A percentile compares a stretch with the other conserved stretches of the same genome.
Evolutionary conservation across 2,888 invertebrate species (phyloP).

Genomic region (Heteromyza rotundicornis): DNA sequence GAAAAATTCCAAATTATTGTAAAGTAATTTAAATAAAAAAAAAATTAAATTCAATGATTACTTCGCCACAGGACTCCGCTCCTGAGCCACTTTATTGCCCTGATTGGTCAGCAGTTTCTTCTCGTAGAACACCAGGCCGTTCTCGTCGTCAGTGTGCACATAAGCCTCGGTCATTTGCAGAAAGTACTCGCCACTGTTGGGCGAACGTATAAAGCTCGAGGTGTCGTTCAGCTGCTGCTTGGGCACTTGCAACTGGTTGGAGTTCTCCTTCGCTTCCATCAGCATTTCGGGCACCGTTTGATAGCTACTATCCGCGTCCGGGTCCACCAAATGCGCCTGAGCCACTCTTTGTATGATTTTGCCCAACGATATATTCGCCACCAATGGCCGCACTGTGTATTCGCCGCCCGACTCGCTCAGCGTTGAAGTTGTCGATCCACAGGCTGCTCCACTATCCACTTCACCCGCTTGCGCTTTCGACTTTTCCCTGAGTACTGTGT

Average conservation of each 20-base stretch:
- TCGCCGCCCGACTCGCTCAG: neutral
- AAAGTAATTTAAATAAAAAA: too few species aligned
- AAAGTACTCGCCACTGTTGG: conserved; percentile 46
- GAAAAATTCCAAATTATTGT: too few species aligned
- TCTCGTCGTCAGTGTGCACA: conserved; percentile 75
- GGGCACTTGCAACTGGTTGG: conserved; percentile 10
- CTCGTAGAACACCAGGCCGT: conserved; percentile 73
- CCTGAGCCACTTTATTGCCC: conserved; percentile 25
- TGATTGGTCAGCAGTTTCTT: conserved; percentile 51
- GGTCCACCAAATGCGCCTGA: conserved; percentile 39
- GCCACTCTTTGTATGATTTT: conserved; percentile 41
- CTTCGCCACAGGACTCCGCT: conserved; percentile 10
- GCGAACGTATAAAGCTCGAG: conserved; percentile 38
- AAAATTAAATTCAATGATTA: too few species aligned
- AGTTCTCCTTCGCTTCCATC: conserved; percentile 21
- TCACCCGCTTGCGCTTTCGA: conserved; percentile 23
- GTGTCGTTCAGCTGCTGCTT: neutral
- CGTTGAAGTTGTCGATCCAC: conserved; percentile 15
- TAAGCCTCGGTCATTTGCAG: conserved; percentile 73
- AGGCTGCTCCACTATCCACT: conserved; percentile 23
- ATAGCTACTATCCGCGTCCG: conserved; percentile 42
- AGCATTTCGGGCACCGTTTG: conserved; percentile 41
- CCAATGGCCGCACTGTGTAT: conserved; percentile 35
- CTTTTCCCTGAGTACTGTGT: conserved; percentile 35
- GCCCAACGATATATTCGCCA: conserved; percentile 42